Evolutionary conservation across 2,797 vertebrate species (phyloP), one percentile per base, ranked within the genome.

Genomic region (Enteromius viviparus): DNA sequence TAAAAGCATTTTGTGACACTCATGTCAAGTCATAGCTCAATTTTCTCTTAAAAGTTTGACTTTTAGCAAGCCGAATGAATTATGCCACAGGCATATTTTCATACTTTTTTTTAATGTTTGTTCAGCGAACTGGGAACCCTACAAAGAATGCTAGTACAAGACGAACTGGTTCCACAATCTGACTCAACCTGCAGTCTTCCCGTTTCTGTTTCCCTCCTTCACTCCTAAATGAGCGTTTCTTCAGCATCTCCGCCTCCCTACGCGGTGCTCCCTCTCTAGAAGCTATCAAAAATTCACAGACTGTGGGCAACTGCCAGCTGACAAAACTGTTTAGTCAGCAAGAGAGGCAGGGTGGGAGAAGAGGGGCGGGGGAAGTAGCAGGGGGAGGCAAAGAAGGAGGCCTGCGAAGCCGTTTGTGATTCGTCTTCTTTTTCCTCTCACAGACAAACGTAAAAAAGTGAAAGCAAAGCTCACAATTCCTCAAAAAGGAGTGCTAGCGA

Each of bases 291-390:
- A 72, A 93, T 93, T 92, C 92, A 89, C 89, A 93, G 89, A 91
- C 90, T 83, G 88, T 69, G 84, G 89, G 86, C 86, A 89, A 87
- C 93, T 92, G 92, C 93, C 93, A 92, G 92, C 95, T 94, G 94
- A 94, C 91, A 93, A 90, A 94, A 94, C 89, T 94, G 95, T 96
- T 94, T 93, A 95, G 94, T 95, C 94, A 95, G 94, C 93, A 91
- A 89, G 89, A 89, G 85, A 81, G 90, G 64, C 82, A 81, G 81
- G 76, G 68, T 87, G 89, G 51, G 74, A 86, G 89, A 86, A 83
- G 83, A 82, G 89, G 86, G 84, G 76, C 79, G 82, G 84, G 49
- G 78, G 1, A 82, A 60, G 85, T 23, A 78, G 65, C 32, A 37
- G 82, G 60, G 68, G 76, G 81, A 80, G 29, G 60, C 79, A 85